Conservation (phyloP, 2,888 invertebrate species). For the Oligia fasciuncula region DNA sequence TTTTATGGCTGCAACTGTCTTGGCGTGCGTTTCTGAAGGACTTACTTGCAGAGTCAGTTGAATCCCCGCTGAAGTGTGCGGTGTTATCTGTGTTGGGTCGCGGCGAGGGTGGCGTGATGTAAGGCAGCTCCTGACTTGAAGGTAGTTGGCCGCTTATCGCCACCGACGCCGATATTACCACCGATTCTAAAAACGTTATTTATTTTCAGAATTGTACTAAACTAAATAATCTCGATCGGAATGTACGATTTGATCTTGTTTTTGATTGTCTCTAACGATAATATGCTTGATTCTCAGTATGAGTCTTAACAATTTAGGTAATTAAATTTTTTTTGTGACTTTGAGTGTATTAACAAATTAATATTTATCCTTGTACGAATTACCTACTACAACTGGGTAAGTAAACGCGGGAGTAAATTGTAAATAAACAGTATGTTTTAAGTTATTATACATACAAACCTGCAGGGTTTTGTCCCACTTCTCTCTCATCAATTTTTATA, state of each 20-base stretch:
- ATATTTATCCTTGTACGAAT: background rate
- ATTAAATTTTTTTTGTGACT: background rate
- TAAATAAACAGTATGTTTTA: background rate
- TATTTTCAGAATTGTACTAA: constrained; percentile 12
- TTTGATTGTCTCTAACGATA: constrained; percentile 29
- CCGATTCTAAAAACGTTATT: constrained; percentile 76
- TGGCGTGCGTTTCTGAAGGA: background rate
- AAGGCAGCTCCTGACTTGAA: constrained; percentile 96
- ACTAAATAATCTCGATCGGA: constrained; percentile 24
- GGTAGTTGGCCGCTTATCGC: constrained; percentile 96
- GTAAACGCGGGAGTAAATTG: background rate
- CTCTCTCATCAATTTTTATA: constrained; percentile 84
- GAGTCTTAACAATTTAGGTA: constrained; percentile 1
- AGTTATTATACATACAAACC: constrained; percentile 69
- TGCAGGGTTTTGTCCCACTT: constrained; percentile 81
- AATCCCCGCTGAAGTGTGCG: constrained; percentile 96
- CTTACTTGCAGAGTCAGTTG: constrained; percentile 96
- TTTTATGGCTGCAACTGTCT: background rate
- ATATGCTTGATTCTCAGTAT: constrained; percentile 22
- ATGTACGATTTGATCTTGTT: constrained; percentile 43
- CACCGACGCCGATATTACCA: constrained; percentile 95
- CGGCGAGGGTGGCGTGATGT: constrained; percentile 95
- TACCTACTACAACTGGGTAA: background rate
- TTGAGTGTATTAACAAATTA: background rate
- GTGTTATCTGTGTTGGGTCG: constrained; percentile 80